Evolutionary conservation across 2,888 invertebrate genomes (phyloP).

Genomic region (Trisateles emortualis): DNA sequence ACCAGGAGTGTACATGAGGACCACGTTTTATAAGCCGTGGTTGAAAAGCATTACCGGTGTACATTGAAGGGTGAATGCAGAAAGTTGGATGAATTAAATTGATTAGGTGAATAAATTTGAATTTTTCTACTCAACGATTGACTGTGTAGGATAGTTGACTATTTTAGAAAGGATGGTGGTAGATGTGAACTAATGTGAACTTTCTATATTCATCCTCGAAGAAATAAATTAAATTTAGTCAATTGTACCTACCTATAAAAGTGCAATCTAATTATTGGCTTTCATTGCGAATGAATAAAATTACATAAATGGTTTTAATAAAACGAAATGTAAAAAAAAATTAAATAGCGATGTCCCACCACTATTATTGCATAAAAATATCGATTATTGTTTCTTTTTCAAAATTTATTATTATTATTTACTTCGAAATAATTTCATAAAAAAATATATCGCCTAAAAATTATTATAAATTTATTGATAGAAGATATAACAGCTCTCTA

Average conservation of each 20-base stretch:
- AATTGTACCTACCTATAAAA: neutral
- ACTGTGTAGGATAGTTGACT: neutral
- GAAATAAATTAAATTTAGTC: neutral
- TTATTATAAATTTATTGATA: neutral
- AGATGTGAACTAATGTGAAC: neutral
- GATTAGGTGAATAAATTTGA: constrained; percentile 4
- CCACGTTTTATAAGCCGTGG: constrained; percentile 97
- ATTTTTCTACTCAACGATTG: neutral
- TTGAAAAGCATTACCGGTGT: constrained; percentile 94
- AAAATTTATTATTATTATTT: neutral
- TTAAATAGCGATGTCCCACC: constrained; percentile 9
- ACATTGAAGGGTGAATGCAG: constrained; percentile 65
- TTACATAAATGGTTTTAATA: neutral
- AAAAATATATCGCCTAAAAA: too few relatives aligned
- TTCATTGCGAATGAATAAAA: neutral
- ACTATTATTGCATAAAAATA: neutral
- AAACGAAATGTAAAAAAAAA: neutral
- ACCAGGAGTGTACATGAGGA: constrained; percentile 97
- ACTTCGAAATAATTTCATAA: too few relatives aligned
- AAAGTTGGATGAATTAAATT: neutral
- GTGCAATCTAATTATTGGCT: neutral
- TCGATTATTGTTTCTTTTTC: neutral
- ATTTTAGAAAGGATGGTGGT: neutral
- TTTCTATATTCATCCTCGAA: neutral
- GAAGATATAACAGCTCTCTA: constrained; percentile 42